These are phyloP conservation scores for Ginglymostoma cirratum DNA, from an alignment of 2,113 vertebrate species.

Conservation along the genomic window DNA sequence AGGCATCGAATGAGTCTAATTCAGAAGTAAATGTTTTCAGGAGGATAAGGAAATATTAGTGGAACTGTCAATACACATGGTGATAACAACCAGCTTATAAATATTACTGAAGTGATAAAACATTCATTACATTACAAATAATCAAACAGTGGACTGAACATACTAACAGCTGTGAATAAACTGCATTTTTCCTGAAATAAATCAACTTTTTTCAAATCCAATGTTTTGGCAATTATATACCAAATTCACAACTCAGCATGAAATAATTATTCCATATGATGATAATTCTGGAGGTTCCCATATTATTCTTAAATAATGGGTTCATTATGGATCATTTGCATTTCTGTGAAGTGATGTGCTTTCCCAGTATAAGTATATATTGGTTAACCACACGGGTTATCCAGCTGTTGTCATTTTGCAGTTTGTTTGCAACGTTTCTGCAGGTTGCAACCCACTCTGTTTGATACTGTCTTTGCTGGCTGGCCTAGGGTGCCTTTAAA, in stretches of 20 bases:
- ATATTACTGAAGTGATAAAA: neutral
- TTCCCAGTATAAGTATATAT: neutral
- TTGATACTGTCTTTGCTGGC: neutral
- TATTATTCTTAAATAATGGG: neutral
- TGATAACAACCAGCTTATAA: neutral
- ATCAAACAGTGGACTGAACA: neutral
- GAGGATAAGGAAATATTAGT: neutral
- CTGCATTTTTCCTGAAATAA: neutral
- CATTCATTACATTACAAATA: neutral
- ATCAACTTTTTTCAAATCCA: neutral
- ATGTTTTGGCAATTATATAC: neutral
- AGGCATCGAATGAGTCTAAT: neutral
- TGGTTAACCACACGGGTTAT: slow-evolving; percentile 29
- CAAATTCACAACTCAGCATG: neutral
- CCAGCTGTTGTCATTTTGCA: slow-evolving; percentile 24
- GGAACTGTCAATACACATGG: neutral
- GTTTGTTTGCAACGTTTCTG: neutral
- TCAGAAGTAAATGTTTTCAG: neutral
- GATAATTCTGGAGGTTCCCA: neutral
- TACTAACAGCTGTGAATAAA: neutral
- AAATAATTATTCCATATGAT: neutral
- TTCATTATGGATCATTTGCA: neutral
- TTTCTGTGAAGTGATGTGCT: slow-evolving; percentile 6
- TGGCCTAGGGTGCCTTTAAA: neutral
- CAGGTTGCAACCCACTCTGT: neutral